A percentile compares a stretch with the other conserved stretches of the same genome.
Evolutionary conservation across 2,888 invertebrate species (phyloP).

Genomic region (Eulithis prunata): DNA sequence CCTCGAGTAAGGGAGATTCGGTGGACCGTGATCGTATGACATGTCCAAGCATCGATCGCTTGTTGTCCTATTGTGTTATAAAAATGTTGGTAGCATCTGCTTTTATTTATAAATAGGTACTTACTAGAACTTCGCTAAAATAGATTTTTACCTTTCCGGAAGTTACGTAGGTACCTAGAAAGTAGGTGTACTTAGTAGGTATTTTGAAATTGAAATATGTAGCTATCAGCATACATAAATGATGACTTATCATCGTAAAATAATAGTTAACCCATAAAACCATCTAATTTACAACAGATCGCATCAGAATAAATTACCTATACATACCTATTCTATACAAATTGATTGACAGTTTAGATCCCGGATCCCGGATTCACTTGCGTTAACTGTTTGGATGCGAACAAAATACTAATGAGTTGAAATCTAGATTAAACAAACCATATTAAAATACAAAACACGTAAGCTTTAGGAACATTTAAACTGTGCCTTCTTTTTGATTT

Average conservation of each 20-base stretch:
- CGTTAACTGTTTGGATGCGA: conserved; percentile 29
- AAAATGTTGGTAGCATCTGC: too few relatives aligned
- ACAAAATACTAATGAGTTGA: conserved; percentile 42
- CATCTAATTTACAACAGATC: conserved; percentile 3
- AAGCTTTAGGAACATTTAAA: neutral
- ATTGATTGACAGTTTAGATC: conserved; percentile 28
- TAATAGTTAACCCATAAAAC: neutral
- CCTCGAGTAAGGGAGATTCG: conserved; percentile 3
- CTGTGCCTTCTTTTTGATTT: neutral
- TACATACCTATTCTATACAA: neutral
- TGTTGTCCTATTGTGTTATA: neutral
- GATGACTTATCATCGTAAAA: too few relatives aligned
- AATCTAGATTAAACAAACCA: conserved; percentile 11
- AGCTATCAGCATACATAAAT: too few relatives aligned
- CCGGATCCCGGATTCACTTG: conserved; percentile 41
- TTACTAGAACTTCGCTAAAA: too few relatives aligned
- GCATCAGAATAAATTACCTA: conserved; percentile 3
- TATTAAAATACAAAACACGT: conserved; percentile 13
- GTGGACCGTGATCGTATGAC: conserved; percentile 3
- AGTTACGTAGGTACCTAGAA: too few relatives aligned
- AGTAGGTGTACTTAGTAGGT: too few relatives aligned
- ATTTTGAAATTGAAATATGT: too few relatives aligned
- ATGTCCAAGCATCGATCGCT: neutral
- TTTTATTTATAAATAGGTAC: too few relatives aligned
- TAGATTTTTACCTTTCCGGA: too few relatives aligned